phyloP scores from a whole-genome alignment of 2,797 vertebrate species.

The Loris lydekkerianus region DNA sequence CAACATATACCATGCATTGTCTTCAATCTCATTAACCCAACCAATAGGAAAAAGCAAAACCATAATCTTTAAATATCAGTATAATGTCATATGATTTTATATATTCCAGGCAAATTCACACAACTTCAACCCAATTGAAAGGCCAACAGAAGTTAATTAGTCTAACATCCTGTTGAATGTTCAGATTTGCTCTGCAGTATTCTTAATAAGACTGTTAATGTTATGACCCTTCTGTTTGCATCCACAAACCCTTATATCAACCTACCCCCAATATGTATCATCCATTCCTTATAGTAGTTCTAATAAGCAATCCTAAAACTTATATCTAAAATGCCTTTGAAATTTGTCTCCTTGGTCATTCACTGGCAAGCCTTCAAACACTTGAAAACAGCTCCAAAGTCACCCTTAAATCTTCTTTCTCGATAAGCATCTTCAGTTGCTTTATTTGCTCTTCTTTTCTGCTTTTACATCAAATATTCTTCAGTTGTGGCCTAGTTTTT shows the following conservation, averaged over 20 bases:
- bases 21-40: background rate
- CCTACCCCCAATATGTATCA: background rate
- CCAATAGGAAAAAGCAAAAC: background rate
- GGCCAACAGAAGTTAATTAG: background rate
- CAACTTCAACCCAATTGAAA: background rate
- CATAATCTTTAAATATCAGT: background rate
- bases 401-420: constrained; percentile 29
- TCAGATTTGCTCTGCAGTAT: background rate
- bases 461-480: background rate
- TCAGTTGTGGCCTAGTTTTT: background rate
- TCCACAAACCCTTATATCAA: background rate
- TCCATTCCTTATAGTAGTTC: background rate
- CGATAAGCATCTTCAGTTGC: background rate
- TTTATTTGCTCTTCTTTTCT: constrained; percentile 4
- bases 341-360: background rate
- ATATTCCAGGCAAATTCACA: background rate
- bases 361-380: background rate
- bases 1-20: background rate
- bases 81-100: background rate
- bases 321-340: background rate
- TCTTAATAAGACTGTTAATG: background rate
- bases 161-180: background rate
- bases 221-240: background rate
- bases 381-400: background rate
- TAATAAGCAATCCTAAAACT: background rate